Evolutionary conservation across 2,797 vertebrate species (phyloP), one percentile per base, ranked within the genome.

Genomic region (Myotis daubentonii): DNA sequence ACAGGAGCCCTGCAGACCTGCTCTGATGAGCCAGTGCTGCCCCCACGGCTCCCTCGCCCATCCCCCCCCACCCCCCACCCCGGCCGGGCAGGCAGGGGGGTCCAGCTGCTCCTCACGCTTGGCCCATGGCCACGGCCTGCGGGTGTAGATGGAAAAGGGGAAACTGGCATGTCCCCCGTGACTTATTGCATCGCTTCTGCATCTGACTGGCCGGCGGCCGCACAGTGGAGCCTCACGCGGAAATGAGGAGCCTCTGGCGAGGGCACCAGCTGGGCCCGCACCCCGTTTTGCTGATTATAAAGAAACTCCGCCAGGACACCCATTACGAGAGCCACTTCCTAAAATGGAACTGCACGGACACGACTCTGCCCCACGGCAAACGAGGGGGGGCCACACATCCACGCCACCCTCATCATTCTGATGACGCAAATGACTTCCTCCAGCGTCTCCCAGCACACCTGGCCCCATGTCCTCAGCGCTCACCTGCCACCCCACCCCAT

Each of bases 271-370:
- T 30, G 53, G 95, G 51, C 87, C 96, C 92, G 94, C 93, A 36
- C 93, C 93, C 91, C 86, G 1, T 87, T 95, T 79, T 68, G 96
- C 96, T 97, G 96, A 96, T 95, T 88, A 90, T 87, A 65, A 86
- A 47, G 94, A 95, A 97, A 93, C 62, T 49, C 36, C 90, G 96
- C 97, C 97, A 97, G 75, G 84, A 86, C 87, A 91, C 90, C 97
- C 97, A 96, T 91, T 97, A 97, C 33, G 84, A 95, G 86, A 96
- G 87, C 87, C 91, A 86, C 95, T 95, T 96, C 92, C 93, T 95
- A 85, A 94, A 83, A 85, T 28, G 79, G 47, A 89, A 60, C 80
- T 84, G 83, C 82, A 89, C 41, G 11, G 12, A 47, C 44, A 47
- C 11, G 44, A 12, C 44, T 47, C 41, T 49, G 49, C 49, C 49